Evolutionary conservation across 35 echinoderm and acorn worm genomes (phyloP).

Genomic region (Diadema setosum): DNA sequence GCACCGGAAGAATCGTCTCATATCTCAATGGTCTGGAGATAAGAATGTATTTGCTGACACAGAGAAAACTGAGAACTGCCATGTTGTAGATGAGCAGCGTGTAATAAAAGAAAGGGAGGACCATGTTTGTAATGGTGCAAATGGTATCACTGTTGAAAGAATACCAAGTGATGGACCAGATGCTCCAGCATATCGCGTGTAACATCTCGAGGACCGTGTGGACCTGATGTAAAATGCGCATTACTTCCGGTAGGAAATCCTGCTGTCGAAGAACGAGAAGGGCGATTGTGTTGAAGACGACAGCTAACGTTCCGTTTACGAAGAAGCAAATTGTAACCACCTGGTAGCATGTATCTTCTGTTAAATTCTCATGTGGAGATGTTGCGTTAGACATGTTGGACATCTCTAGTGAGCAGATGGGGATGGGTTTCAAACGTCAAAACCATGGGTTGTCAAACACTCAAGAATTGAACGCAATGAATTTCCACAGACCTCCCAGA

Average conservation of each 20-base stretch:
- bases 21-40: background rate
- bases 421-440: too few species aligned
- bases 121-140: background rate
- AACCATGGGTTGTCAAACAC: too few species aligned
- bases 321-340: background rate
- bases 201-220: background rate
- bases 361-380: too few species aligned
- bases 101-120: background rate
- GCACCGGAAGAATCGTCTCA: background rate
- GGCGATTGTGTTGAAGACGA: background rate
- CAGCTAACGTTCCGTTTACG: background rate
- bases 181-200: background rate
- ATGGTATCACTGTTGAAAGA: background rate
- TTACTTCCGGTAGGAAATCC: background rate
- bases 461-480: too few species aligned
- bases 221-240: background rate
- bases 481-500: too few species aligned
- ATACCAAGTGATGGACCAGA: background rate
- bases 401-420: too few species aligned
- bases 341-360: too few species aligned
- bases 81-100: background rate
- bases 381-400: too few species aligned
- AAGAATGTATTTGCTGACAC: background rate
- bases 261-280: background rate
- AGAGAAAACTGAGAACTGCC: background rate